These are phyloP conservation scores for Apoda limacodes DNA, from an alignment of 2,888 invertebrate species.

Conservation along the genomic window DNA sequence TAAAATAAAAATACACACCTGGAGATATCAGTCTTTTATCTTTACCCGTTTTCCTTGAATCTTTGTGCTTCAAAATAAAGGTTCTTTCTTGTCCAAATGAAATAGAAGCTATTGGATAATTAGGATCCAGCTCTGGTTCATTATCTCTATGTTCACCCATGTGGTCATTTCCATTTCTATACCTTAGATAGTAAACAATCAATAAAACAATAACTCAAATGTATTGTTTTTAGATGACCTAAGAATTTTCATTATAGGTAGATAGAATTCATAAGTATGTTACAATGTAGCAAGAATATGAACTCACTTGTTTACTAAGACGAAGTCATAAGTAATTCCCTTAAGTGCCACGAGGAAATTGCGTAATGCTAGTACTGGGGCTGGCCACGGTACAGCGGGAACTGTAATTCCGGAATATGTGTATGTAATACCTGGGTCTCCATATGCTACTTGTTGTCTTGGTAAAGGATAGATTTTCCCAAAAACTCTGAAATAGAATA, in stretches of 20 bases:
- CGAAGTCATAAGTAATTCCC: conserved; percentile 73
- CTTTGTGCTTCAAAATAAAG: conserved; percentile 74
- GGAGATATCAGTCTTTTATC: conserved; percentile 49
- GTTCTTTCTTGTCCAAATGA: conserved; percentile 74
- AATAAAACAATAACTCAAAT: conserved; percentile 3
- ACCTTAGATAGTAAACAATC: conserved; percentile 47
- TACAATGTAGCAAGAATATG: background rate
- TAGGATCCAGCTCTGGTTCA: conserved; percentile 73
- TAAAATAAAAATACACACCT: conserved; percentile 54
- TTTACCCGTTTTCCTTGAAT: conserved; percentile 59
- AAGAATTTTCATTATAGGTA: conserved; percentile 2
- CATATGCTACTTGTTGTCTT: conserved; percentile 77
- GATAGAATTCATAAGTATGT: background rate
- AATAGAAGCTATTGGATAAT: conserved; percentile 75
- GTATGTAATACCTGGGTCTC: conserved; percentile 74
- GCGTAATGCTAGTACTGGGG: conserved; percentile 56
- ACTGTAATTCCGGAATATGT: conserved; percentile 74
- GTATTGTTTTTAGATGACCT: conserved; percentile 1
- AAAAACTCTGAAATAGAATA: conserved; percentile 70
- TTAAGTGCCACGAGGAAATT: conserved; percentile 59
- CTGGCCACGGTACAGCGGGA: conserved; percentile 74
- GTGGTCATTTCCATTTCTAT: conserved; percentile 75
- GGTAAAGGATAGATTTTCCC: conserved; percentile 76
- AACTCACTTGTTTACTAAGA: conserved; percentile 74
- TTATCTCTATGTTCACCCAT: conserved; percentile 80